These are phyloP conservation scores for Halcyon leucocephala DNA, from an alignment of 2,797 vertebrate species.

Conservation along the genomic window DNA sequence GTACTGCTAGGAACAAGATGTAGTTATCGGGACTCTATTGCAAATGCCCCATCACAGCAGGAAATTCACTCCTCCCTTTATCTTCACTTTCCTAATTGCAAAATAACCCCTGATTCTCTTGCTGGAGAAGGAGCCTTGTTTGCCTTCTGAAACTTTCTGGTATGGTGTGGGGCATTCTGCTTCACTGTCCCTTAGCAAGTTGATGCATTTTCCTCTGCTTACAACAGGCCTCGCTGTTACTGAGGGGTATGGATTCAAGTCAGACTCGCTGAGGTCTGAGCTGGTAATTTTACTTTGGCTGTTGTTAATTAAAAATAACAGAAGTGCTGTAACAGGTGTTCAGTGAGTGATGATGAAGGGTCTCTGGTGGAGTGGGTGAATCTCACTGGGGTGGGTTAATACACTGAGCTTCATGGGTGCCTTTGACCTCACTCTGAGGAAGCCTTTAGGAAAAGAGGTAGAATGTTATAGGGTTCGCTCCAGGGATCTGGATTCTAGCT, in stretches of 20 bases:
- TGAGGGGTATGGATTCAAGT: neutral
- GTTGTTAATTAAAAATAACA: slow-evolving; percentile 39
- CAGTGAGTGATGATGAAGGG: neutral
- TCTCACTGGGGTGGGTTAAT: neutral
- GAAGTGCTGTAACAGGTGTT: neutral
- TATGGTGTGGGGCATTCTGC: neutral
- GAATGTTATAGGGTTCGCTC: neutral
- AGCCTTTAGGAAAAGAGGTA: neutral
- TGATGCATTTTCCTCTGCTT: slow-evolving; percentile 10
- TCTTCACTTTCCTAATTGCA: slow-evolving; percentile 56
- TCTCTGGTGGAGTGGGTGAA: neutral
- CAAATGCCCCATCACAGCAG: slow-evolving; percentile 43
- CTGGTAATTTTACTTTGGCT: slow-evolving; percentile 16
- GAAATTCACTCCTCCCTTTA: slow-evolving; percentile 63
- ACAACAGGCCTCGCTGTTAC: neutral
- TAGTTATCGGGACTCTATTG: slow-evolving; percentile 26
- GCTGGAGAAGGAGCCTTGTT: neutral
- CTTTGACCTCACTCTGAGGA: neutral
- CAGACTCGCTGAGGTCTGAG: neutral
- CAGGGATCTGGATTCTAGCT: neutral
- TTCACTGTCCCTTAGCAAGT: neutral
- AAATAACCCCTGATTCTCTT: neutral
- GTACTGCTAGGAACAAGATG: slow-evolving; percentile 48
- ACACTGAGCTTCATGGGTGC: neutral
- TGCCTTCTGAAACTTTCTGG: slow-evolving; percentile 14